Evolutionary conservation across 2,113 vertebrate species (phyloP).

Genomic region (Cyanocitta stelleri): DNA sequence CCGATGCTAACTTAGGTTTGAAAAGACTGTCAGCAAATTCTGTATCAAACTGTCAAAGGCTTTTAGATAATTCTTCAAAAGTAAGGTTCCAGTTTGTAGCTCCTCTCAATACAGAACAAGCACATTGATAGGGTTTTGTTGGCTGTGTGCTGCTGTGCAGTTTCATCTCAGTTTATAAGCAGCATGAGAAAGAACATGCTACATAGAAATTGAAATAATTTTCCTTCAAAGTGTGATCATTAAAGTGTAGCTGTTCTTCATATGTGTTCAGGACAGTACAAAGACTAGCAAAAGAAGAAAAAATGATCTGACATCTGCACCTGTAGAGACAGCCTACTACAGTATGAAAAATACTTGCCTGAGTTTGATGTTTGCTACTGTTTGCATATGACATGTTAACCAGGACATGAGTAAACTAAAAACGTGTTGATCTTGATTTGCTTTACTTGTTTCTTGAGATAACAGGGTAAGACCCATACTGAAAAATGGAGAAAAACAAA

Average conservation of each 20-base stretch:
- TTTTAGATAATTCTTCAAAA: background rate
- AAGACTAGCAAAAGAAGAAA: background rate
- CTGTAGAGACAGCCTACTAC: background rate
- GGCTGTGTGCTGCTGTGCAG: conserved; percentile 39
- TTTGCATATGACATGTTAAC: background rate
- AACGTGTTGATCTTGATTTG: background rate
- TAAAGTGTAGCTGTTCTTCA: background rate
- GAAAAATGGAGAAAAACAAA: background rate
- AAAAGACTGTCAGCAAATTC: background rate
- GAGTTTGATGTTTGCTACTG: background rate
- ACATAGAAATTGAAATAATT: background rate
- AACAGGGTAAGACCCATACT: background rate
- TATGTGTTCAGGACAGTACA: background rate
- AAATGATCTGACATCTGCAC: background rate
- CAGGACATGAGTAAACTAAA: background rate
- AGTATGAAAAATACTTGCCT: background rate
- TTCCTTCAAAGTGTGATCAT: background rate
- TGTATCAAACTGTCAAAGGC: background rate
- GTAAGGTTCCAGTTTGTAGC: background rate
- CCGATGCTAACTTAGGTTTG: background rate
- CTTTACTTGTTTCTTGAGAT: background rate
- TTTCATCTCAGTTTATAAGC: conserved; percentile 23
- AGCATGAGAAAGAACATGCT: background rate
- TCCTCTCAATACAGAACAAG: background rate
- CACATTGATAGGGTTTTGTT: background rate